A percentile compares a stretch with the other conserved stretches of the same genome.
These are phyloP conservation scores for Martes martes DNA, from an alignment of 2,113 vertebrate genomes.

Conservation along the genomic window DNA sequence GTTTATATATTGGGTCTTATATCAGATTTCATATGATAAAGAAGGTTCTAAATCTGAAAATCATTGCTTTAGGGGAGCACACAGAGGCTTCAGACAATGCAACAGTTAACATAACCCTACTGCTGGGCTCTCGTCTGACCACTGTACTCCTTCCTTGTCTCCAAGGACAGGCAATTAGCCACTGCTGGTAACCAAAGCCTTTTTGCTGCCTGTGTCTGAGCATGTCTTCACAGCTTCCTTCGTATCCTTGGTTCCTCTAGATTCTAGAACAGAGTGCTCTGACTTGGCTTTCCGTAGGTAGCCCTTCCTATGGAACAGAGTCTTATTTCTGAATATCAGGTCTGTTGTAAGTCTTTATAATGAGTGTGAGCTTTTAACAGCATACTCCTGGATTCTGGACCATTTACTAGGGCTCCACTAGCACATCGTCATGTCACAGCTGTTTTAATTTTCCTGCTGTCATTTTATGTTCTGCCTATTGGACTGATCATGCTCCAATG, in stretches of 20 bases:
- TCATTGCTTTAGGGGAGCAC: background rate
- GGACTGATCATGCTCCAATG: background rate
- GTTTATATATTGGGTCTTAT: background rate
- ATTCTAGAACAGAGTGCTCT: background rate
- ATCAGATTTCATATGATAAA: background rate
- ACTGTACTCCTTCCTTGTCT: background rate
- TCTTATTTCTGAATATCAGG: background rate
- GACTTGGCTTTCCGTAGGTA: background rate
- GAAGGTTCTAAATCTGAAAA: conserved; percentile 4
- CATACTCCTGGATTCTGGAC: background rate
- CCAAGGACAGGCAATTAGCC: background rate
- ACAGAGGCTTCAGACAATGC: background rate
- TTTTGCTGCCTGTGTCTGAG: background rate
- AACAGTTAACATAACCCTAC: background rate
- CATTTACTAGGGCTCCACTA: background rate
- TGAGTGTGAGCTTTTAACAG: background rate
- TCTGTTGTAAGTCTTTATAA: background rate
- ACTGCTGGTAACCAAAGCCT: background rate
- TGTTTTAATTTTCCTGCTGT: background rate
- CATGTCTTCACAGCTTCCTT: background rate
- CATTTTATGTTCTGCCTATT: background rate
- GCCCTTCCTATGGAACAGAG: background rate
- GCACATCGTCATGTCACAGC: background rate
- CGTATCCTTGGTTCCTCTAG: fast-evolving
- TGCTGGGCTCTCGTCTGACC: background rate